phyloP scores from a whole-genome alignment of 1,140 invertebrate species.

The Leptopilina clavipes region DNA sequence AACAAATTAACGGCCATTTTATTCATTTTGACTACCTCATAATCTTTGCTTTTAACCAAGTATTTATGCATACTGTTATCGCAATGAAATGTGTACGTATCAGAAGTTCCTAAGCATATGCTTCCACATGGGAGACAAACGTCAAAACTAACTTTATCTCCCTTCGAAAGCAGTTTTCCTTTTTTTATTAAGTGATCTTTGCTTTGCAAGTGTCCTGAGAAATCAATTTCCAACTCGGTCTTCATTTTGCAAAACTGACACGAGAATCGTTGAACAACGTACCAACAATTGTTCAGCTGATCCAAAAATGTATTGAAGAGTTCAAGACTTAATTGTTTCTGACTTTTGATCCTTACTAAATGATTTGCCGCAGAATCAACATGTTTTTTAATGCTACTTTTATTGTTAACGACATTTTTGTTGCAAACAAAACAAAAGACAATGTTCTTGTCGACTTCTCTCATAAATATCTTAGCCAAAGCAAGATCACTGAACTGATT shows the following conservation, averaged over 20 bases:
- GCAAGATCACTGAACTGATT: slow-evolving; percentile 45
- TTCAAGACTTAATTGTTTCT: slow-evolving; percentile 5
- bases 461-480: slow-evolving; percentile 44
- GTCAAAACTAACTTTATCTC: slow-evolving; percentile 43
- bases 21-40: slow-evolving; percentile 41
- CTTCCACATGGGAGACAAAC: slow-evolving; percentile 54
- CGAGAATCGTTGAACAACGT: slow-evolving; percentile 50
- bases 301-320: slow-evolving; percentile 28
- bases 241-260: slow-evolving; percentile 46
- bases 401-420: slow-evolving; percentile 32
- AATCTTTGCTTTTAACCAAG: slow-evolving; percentile 42
- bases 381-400: slow-evolving; percentile 35
- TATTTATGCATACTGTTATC: slow-evolving; percentile 46
- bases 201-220: slow-evolving; percentile 49
- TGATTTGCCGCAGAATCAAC: slow-evolving; percentile 16
- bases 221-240: slow-evolving; percentile 42
- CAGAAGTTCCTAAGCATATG: slow-evolving; percentile 49
- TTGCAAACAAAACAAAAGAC: slow-evolving; percentile 41
- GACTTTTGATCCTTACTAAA: background rate
- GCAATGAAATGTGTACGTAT: slow-evolving; percentile 50
- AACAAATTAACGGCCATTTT: slow-evolving; percentile 43
- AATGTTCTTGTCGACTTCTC: slow-evolving; percentile 11
- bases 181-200: slow-evolving; percentile 35
- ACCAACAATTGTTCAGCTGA: slow-evolving; percentile 44
- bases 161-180: slow-evolving; percentile 6